A percentile compares a stretch with the other conserved stretches of the same genome.
phyloP scores from a whole-genome alignment of 2,797 vertebrate species.

The Ciconia nigra region DNA sequence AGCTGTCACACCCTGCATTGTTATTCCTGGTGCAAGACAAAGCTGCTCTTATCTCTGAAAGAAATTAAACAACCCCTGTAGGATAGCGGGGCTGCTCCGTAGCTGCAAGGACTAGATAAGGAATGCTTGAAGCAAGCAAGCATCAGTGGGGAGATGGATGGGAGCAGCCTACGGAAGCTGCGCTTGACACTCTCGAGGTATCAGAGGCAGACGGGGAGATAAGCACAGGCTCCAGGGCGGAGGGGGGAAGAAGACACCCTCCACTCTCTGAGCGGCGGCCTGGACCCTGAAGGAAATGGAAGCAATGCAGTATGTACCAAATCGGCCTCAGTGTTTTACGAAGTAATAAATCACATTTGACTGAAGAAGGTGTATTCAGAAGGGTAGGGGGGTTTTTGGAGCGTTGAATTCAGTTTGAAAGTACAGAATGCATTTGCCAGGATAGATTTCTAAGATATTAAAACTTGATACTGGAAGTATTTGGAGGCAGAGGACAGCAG shows the following conservation, averaged over 20 bases:
- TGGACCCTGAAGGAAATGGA: background rate
- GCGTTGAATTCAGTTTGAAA: accelerated
- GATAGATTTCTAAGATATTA: background rate
- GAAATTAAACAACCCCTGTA: background rate
- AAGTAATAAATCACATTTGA: background rate
- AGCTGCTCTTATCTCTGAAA: background rate
- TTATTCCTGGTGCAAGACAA: background rate
- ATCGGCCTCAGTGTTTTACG: accelerated
- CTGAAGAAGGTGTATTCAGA: background rate
- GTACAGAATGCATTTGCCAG: accelerated
- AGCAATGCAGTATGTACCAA: background rate
- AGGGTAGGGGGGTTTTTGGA: accelerated
- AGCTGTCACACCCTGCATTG: accelerated
- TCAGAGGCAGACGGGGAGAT: accelerated
- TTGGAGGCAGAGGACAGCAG: background rate
- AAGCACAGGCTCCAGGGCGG: accelerated
- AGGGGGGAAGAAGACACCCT: accelerated
- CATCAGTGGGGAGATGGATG: background rate
- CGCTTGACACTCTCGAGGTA: accelerated
- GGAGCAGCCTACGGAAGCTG: background rate
- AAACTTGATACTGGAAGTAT: background rate
- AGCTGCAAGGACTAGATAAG: background rate
- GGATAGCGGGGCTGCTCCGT: background rate
- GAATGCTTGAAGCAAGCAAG: background rate
- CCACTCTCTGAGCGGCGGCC: accelerated